Conservation (phyloP, 2,113 vertebrate species). For the Entomyzon cyanotis region DNA sequence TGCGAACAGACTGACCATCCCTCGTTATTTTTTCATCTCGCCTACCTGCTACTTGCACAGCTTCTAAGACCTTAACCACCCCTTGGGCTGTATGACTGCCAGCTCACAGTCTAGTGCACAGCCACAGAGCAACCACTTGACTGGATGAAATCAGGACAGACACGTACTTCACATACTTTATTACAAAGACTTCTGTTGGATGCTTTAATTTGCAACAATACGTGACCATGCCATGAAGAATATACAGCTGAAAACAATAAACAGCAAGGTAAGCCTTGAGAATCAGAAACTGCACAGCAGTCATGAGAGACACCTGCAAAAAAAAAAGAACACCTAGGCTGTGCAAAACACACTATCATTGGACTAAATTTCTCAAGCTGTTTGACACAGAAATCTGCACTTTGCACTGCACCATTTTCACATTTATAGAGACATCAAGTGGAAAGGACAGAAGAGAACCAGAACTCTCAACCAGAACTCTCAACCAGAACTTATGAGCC, state of each 20-base stretch:
- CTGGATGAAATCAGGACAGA: not conserved
- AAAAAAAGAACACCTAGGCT: not conserved
- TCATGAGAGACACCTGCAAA: not conserved
- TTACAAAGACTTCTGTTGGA: not conserved
- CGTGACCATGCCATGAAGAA: not conserved
- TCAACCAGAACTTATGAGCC: not conserved
- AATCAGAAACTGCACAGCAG: not conserved
- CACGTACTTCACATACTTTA: not conserved
- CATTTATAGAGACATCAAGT: not conserved
- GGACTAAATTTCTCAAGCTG: not conserved
- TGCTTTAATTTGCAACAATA: not conserved
- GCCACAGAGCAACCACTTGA: not conserved
- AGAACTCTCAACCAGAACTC: not conserved
- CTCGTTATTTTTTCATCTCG: not conserved
- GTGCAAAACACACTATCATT: not conserved
- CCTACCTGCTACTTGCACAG: not conserved
- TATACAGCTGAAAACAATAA: not conserved
- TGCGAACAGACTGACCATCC: not conserved
- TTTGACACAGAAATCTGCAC: not conserved
- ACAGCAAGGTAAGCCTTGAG: not conserved
- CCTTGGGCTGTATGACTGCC: not conserved
- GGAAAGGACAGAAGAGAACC: not conserved
- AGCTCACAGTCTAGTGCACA: fast-evolving
- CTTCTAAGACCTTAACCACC: not conserved
- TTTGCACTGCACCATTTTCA: not conserved